Evolutionary conservation across 2,113 vertebrate species (phyloP).

Genomic region (Rhadina sibilatrix): DNA sequence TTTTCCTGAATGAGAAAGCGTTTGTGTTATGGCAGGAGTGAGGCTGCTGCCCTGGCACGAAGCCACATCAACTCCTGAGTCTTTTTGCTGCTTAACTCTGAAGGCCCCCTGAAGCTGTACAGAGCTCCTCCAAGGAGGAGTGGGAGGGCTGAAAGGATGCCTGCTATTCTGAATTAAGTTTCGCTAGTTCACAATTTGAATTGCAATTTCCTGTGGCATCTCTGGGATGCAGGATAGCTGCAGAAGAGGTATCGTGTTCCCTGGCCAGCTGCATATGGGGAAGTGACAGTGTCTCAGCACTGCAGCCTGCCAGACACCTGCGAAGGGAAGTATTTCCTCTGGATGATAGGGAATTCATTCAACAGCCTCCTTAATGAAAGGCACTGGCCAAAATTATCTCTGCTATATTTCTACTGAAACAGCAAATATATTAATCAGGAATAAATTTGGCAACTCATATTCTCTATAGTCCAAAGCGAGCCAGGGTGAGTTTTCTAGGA

Average conservation of each 20-base stretch:
- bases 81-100: background rate
- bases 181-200: background rate
- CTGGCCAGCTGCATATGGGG: background rate
- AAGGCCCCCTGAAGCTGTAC: background rate
- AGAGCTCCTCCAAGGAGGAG: background rate
- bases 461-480: background rate
- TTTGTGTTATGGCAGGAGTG: background rate
- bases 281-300: background rate
- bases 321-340: background rate
- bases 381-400: background rate
- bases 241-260: background rate
- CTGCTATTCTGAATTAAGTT: background rate
- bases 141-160: background rate
- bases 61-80: background rate
- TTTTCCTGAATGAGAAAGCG: slow-evolving; percentile 72
- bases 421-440: background rate
- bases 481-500: background rate
- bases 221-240: background rate
- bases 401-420: background rate
- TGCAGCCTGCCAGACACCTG: background rate
- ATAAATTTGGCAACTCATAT: background rate
- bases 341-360: background rate
- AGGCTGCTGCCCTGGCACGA: background rate
- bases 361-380: background rate
- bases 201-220: background rate